Evolutionary conservation across 2,888 invertebrate species (phyloP).

Genomic region (Lottia gigantea): DNA sequence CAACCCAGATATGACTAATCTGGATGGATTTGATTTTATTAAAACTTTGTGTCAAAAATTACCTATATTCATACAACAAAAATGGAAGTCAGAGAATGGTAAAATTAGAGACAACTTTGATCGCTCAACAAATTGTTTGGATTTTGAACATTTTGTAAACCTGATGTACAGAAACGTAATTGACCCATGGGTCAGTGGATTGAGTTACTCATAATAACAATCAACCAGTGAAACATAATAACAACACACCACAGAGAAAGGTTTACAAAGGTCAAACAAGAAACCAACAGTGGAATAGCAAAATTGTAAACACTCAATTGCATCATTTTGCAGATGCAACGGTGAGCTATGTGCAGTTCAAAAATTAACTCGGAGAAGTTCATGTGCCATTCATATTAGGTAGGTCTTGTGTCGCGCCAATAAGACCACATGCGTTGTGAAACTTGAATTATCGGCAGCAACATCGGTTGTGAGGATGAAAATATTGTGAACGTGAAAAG

Average conservation of each 20-base stretch:
- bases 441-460: constrained; percentile 18
- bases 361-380: constrained; percentile 2
- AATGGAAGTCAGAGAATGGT: not conserved
- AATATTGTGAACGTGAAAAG: not conserved
- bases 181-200: not conserved
- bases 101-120: not conserved
- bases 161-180: not conserved
- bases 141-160: not conserved
- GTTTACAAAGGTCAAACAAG: too few species aligned
- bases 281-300: too few species aligned
- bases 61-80: not conserved
- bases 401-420: constrained; percentile 15
- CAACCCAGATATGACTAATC: not conserved
- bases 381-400: constrained; percentile 7
- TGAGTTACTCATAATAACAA: not conserved
- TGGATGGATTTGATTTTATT: not conserved
- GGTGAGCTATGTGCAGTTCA: constrained; percentile 10
- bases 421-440: constrained; percentile 10
- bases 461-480: constrained; percentile 11
- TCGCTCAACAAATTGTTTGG: not conserved
- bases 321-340: constrained; percentile 19
- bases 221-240: too few species aligned
- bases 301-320: not conserved
- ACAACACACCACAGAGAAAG: too few species aligned
- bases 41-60: not conserved